Percentiles rank a stretch among this genome's conserved stretches.
Evolutionary conservation across 2,888 invertebrate genomes (phyloP).

Genomic region (Gymnocheta viridis): DNA sequence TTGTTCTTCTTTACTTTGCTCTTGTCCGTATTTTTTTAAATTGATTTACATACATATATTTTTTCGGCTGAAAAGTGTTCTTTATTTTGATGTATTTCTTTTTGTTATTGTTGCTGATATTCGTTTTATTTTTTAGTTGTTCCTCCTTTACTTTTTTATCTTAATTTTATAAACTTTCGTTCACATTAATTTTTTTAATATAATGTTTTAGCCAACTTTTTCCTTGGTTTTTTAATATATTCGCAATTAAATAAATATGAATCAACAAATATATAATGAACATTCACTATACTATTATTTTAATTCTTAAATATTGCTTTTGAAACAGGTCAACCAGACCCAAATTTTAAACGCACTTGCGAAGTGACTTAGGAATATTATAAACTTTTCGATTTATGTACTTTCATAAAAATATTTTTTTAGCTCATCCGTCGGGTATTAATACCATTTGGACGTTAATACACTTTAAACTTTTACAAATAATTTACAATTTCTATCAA

Average conservation of each 20-base stretch:
- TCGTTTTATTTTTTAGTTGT: not conserved
- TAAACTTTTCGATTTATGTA: not conserved
- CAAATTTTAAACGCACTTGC: not conserved
- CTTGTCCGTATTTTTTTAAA: not conserved
- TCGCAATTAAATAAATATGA: constrained; percentile 1
- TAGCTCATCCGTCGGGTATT: not conserved
- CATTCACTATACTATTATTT: not conserved
- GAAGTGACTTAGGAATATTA: not conserved
- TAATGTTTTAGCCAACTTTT: not conserved
- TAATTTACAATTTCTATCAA: constrained; percentile 27
- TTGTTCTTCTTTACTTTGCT: constrained; percentile 1
- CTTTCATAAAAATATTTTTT: not conserved
- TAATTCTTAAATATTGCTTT: not conserved
- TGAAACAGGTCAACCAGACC: not conserved
- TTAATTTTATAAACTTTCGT: not conserved
- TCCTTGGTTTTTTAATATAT: not conserved
- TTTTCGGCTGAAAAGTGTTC: not conserved
- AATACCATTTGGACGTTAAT: too few relatives aligned
- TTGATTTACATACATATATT: constrained; percentile 13
- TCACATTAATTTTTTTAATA: constrained; percentile 4
- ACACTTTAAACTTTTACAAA: constrained; percentile 6
- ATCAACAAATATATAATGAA: not conserved
- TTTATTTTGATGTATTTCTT: constrained; percentile 5
- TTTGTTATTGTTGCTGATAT: constrained; percentile 20
- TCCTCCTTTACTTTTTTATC: not conserved